Evolutionary conservation across 2,888 invertebrate genomes (phyloP).

Genomic region (Serrognathus titanus): DNA sequence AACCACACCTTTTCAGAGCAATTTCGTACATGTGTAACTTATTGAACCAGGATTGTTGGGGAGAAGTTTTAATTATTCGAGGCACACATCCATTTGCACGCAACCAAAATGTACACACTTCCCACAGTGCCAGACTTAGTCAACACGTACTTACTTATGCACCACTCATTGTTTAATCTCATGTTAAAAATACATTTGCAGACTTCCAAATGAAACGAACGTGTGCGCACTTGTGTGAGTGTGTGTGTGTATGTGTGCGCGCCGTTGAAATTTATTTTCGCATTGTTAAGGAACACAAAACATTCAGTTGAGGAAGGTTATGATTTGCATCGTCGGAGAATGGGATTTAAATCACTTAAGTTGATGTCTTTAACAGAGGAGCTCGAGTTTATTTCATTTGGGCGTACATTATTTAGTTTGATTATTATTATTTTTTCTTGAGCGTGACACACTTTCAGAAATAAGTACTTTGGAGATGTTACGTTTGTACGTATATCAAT

Average conservation of each 20-base stretch:
- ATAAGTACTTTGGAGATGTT: too few relatives aligned
- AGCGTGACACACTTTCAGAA: too few relatives aligned
- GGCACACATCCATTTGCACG: slow-evolving; percentile 39
- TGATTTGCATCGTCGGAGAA: slow-evolving; percentile 9
- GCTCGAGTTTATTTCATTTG: too few relatives aligned
- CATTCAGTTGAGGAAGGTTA: slow-evolving; percentile 17
- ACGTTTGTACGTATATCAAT: too few relatives aligned
- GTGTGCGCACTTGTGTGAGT: too few relatives aligned
- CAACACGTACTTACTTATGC: slow-evolving; percentile 10
- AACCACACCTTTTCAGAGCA: too few relatives aligned
- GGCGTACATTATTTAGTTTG: too few relatives aligned
- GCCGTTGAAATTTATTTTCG: slow-evolving; percentile 1
- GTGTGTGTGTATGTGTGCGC: not conserved
- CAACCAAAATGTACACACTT: slow-evolving; percentile 31
- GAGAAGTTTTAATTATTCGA: slow-evolving; percentile 43
- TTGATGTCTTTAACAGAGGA: too few relatives aligned
- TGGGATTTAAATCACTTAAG: too few relatives aligned
- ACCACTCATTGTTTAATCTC: slow-evolving; percentile 7
- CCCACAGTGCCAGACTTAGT: slow-evolving; percentile 10
- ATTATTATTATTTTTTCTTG: too few relatives aligned
- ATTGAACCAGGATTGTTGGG: slow-evolving; percentile 25
- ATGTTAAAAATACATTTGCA: slow-evolving; percentile 3
- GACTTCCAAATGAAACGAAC: not conserved
- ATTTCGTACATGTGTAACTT: too few relatives aligned
- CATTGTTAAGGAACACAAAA: slow-evolving; percentile 15